Base-by-base conservation (phyloP, 1,140 invertebrate species). In the Tetragonula clypearis region DNA sequence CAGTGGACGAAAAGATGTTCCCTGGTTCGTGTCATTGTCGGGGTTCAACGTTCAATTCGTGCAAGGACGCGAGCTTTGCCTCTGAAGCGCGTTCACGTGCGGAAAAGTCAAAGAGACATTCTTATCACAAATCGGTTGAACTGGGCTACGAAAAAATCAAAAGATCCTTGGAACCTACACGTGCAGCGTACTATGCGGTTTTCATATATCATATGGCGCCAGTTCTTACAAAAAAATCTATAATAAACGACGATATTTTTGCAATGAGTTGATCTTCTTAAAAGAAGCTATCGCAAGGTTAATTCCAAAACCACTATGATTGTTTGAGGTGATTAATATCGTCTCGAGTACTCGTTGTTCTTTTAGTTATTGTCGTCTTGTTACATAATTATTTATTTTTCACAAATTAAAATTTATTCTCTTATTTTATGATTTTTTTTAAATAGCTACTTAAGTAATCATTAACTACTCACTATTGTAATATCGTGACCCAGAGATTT, bases 1-100 rank as follows among this genome's bases (percentile, higher is more conserved):
- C 74, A 56, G 49, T 53, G 79, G 53, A 58, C 80, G 71, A 86
- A 82, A 78, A 81, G 80, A 86, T 66, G 78, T 60, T 82, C 75
- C 21, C n/a, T 26, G 26, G 72, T 62, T 41, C 55, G 41, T 75
- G 79, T 86, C 73, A 69, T 69, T 78, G 75, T n/a, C 84, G 71
- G 84, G 68, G 86, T 88, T 90, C 89, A 90, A 90, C 82, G 89
- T 90, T 90, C 88, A 89, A 66, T 88, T 30, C 60, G 86, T 71
- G 87, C 82, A 90, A 90, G 86, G 86, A 90, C 87, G 85, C 78
- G 78, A 78, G 75, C 85, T 81, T 58, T 55, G 79, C 26, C 75
- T 53, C 26, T 21, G n/a, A 26, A 68, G 19, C 23, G 69, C n/a
- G 35, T 58, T 62, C 23, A 65, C 17, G 41, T 55, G 35, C 65